phyloP scores from a whole-genome alignment of 2,113 vertebrate genomes.

The Elgaria multicarinata region DNA sequence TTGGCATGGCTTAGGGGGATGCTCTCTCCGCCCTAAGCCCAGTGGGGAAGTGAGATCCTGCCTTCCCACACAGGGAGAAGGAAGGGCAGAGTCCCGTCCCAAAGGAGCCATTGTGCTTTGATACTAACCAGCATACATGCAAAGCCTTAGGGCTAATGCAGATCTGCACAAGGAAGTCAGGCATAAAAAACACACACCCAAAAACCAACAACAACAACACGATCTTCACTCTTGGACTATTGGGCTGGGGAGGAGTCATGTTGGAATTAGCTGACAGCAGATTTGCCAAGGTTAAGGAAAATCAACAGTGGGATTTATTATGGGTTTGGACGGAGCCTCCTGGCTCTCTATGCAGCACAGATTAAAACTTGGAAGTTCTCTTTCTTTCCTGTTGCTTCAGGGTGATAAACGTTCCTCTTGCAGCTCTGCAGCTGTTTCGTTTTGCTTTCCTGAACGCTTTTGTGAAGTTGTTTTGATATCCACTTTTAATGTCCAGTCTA shows the following conservation, averaged over 20 bases:
- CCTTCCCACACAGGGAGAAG: neutral
- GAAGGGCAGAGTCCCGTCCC: neutral
- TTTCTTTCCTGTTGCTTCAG: neutral
- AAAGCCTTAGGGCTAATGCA: constrained; percentile 43
- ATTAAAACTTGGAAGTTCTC: neutral
- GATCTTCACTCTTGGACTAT: constrained; percentile 47
- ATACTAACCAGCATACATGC: constrained; percentile 24
- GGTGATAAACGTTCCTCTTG: neutral
- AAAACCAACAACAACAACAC: no score
- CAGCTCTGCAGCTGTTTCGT: neutral
- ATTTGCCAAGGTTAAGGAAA: constrained; percentile 14
- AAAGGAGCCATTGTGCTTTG: neutral
- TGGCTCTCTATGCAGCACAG: constrained; percentile 57
- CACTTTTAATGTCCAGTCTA: neutral
- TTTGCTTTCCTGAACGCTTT: neutral
- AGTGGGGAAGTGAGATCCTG: neutral
- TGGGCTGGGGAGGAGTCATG: constrained; percentile 33
- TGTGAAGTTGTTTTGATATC: neutral
- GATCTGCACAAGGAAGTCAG: constrained; percentile 18
- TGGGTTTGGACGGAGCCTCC: constrained; percentile 41
- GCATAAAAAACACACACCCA: constrained; percentile 32
- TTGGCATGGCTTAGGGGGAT: neutral
- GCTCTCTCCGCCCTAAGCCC: no score
- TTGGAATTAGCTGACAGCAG: constrained; percentile 53
- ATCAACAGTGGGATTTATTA: neutral